Evolutionary conservation across 2,113 vertebrate genomes (phyloP).

Genomic region (Lichenostomus cassidix): DNA sequence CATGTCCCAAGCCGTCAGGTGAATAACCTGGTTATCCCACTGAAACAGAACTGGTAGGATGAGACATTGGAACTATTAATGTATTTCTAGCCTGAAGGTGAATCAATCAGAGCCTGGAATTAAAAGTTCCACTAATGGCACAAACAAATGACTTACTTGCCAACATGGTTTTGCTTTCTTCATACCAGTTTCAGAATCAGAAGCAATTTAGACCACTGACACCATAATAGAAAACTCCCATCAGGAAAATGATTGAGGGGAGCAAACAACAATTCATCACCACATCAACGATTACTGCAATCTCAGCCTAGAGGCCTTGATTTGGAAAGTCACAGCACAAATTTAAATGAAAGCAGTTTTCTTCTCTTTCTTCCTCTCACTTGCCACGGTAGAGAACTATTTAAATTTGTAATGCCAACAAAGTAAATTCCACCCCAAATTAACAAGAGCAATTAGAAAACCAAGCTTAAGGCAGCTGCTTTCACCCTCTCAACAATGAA

Average conservation of each 20-base stretch:
- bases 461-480: background rate
- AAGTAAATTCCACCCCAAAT: background rate
- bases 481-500: background rate
- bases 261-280: background rate
- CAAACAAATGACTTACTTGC: background rate
- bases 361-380: background rate
- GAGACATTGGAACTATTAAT: background rate
- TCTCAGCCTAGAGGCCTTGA: background rate
- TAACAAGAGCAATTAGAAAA: background rate
- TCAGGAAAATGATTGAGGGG: background rate
- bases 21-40: background rate
- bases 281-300: background rate
- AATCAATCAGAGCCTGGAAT: slow-evolving; percentile 33
- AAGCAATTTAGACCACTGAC: background rate
- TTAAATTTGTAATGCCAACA: background rate
- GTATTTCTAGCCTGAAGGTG: slow-evolving; percentile 23
- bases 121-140: slow-evolving; percentile 7
- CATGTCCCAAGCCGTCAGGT: background rate
- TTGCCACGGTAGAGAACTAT: background rate
- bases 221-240: background rate
- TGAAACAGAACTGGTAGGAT: background rate
- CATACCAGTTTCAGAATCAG: background rate
- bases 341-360: background rate
- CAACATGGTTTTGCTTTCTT: background rate
- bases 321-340: background rate